These are phyloP conservation scores for Staurois parvus DNA, from an alignment of 2,797 vertebrate genomes.

Conservation along the genomic window DNA sequence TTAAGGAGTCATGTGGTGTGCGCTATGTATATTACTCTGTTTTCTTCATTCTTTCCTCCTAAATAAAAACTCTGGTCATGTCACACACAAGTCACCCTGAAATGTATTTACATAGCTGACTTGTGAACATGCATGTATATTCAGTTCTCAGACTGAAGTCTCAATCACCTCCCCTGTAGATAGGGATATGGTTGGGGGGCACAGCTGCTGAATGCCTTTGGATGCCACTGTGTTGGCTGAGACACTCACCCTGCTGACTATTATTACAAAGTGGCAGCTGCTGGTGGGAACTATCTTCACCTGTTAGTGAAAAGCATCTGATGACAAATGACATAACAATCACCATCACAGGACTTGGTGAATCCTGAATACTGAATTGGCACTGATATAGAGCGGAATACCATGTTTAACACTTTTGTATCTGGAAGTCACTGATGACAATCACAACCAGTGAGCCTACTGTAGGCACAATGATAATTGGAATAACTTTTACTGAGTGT, in stretches of 20 bases:
- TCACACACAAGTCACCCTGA: background rate
- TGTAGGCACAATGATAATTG: too few species aligned
- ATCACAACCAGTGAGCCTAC: background rate
- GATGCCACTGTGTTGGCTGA: conserved; percentile 8
- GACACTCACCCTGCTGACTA: conserved; percentile 9
- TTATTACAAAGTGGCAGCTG: conserved; percentile 38
- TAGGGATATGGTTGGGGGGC: conserved; percentile 22
- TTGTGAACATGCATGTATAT: background rate
- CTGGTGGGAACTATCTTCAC: conserved; percentile 69
- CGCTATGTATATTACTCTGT: background rate
- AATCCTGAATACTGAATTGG: background rate
- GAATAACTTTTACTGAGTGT: too few species aligned
- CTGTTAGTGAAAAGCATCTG: conserved; percentile 71
- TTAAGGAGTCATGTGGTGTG: too few species aligned
- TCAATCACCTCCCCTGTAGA: background rate
- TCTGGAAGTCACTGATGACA: background rate
- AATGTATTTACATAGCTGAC: background rate
- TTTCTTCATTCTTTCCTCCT: background rate
- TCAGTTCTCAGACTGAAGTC: background rate
- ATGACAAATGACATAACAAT: conserved; percentile 66
- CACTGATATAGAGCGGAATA: background rate
- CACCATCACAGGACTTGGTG: conserved; percentile 34
- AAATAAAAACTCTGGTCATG: background rate
- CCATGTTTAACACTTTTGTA: background rate
- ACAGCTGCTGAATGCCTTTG: conserved; percentile 38